Base-by-base conservation (phyloP, 2,113 vertebrate species). In the Odontesthes bonariensis region DNA sequence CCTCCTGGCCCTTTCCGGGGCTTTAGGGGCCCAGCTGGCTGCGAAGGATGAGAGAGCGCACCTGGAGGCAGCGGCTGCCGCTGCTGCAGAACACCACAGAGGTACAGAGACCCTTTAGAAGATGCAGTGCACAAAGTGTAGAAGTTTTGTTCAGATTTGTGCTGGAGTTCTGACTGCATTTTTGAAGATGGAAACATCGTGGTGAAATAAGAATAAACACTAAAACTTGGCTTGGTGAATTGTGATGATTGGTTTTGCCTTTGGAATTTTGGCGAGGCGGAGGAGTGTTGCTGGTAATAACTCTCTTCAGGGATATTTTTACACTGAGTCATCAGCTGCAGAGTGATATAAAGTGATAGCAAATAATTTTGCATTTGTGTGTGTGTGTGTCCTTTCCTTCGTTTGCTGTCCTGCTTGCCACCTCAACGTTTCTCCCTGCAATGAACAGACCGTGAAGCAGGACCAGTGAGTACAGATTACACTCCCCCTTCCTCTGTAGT, bases 1-100 rank as follows among this genome's bases (percentile, higher is more conserved):
- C 32, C 91, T 97, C 19, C 90, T 98, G 87, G 96, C 96, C 0
- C 92, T 97, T 6, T 96, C 96, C 0, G 96, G 96, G 19, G 94
- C 95, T 0, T 89, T 97, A 73, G 94, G 95, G 1, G 95, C 94
- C 0, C 97, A 97, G 85, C 88, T 97, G 75, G 93, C 93, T 0
- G 92, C 95, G 51, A 97, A 97, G 89, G 96, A 97, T 31, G 96
- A 98, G 73, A 93, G 95, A 57, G 93, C 88, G 8, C 92, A 94
- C n/a, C 84, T 92, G 40, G 96, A 96, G 62, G 94, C 94, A 0
- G 94, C 81, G 0, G 93, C 92, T 0, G 93, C 93, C 0, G 92
- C 92, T 0, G 93, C 94, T 0, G 89, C 93, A 0, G 96, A 97
- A 38, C 95, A 91, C 69, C 90, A 95, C 86, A 90, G 95, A 96